Conservation (phyloP, 2,888 invertebrate genomes). For the Imbricaverruca yamaguchii region DNA sequence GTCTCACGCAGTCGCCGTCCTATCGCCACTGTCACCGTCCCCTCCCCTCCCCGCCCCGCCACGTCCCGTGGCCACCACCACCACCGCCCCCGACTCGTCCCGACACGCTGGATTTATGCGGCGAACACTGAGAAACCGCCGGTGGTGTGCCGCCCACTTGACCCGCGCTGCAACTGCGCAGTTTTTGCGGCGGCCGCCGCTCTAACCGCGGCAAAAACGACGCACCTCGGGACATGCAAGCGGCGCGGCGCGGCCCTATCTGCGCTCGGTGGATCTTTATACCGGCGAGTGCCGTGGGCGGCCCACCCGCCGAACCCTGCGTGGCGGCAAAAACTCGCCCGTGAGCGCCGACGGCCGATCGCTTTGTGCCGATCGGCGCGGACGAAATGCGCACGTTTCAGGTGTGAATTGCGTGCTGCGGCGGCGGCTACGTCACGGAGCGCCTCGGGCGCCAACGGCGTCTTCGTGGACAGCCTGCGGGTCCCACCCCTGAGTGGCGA, state of each 20-base stretch:
- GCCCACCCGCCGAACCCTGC: neutral
- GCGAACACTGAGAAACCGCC: neutral
- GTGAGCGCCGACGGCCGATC: neutral
- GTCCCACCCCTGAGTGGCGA: no score
- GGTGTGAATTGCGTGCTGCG: neutral
- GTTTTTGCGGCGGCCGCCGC: constrained; percentile 12
- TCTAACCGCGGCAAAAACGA: constrained; percentile 4
- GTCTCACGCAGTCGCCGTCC: no score
- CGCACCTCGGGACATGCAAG: constrained; percentile 20
- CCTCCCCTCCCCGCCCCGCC: no score
- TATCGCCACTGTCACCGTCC: no score
- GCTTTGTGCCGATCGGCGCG: neutral
- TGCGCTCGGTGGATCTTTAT: constrained; percentile 15
- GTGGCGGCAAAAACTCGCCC: neutral
- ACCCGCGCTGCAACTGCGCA: constrained; percentile 16
- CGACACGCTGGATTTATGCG: neutral
- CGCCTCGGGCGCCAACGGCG: no score
- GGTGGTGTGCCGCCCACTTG: neutral
- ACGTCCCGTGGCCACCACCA: no score
- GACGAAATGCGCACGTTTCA: neutral
- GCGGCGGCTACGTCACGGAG: no score
- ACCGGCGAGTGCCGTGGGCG: neutral
- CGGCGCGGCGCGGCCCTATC: constrained; percentile 13
- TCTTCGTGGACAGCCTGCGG: no score
- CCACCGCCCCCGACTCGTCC: no score